Evolutionary conservation across 2,888 invertebrate species (phyloP), one percentile per base, ranked within the genome.

Genomic region (Phlogophora meticulosa): DNA sequence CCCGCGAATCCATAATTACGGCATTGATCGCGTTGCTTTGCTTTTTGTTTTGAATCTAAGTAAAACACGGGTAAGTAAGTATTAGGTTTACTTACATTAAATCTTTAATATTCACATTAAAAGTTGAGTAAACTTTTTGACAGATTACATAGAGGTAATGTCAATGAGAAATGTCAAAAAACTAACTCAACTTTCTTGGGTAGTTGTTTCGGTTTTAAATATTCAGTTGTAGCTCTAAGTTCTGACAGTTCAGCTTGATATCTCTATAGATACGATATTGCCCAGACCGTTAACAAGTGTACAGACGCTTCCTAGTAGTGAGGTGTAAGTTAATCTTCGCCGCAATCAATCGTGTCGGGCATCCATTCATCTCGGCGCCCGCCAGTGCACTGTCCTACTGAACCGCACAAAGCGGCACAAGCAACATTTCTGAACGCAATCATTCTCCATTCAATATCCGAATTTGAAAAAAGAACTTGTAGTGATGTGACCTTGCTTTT

Each of bases 401-500:
- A 90, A 88, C 91, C 81, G 73, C 71, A 85, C 85, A 87, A 87
- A 87, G 63, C 69, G 65, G 83, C 83, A 85, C 87, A 88, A 88
- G 88, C 89, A 87, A 91, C 91, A 89, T 90, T 88, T 90, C 88
- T 87, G 89, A 89, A 89, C 88, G 87, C 87, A 89, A 91, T 92
- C 90, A 91, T 92, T 88, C 91, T 90, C 93, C 95, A 94, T 94
- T 95, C 94, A 94, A 94, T 93, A 93, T 92, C 88, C 91, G 90
- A 89, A 91, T 93, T 92, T 88, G 89, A 93, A 95, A 95, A 95
- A 95, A 93, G 94, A 93, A 93, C 87, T 91, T 90, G 85, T 91
- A 92, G 93, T 92, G 92, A 91, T 91, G 93, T 94, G 95, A 95
- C 95, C 95, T 95, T 95, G 94, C 90, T 88, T 88, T 92, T 92